Base-by-base conservation (phyloP, 1,140 invertebrate genomes). In the Solen grandis region DNA sequence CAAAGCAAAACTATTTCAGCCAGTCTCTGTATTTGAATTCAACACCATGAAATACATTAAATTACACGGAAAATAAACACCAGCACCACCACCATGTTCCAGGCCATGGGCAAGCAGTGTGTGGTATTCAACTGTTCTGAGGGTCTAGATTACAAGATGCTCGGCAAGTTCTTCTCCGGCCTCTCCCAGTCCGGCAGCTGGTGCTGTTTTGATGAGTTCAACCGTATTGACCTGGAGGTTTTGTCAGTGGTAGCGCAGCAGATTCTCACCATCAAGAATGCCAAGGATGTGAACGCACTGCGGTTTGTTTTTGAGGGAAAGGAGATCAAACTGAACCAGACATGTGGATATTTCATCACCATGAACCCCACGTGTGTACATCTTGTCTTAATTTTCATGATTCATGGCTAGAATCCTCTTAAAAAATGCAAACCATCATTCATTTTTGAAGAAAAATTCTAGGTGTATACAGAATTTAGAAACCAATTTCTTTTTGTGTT, bases 141-240 rank as follows among this genome's bases (percentile, higher is more conserved):
- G 63, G 89, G 89, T 5, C 80, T 90, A 31, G 88, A 90, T 52
- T 90, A 88, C 74, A 89, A 92, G 84, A 92, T 89, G 84, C 76
- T 92, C 46, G 92, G 91, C 33, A 92, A 91, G 82, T 97, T 97
- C 88, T 97, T 97, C 89, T 96, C 96, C 1, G 96, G 96, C 0
- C 88, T 97, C 63, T 96, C 96, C 0, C 96, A 96, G 75, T 96
- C 95, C 5, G 96, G 96, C 8, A 96, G 96, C 10, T 97, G 96
- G 96, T 96, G 96, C 87, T 97, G 96, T 87, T 97, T 97, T 90
- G 96, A 97, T 86, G 96, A 97, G 90, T 97, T 97, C 91, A 97
- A 97, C 91, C 93, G 96, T 8, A 97, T 97, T 52, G 96, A 97
- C 79, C 95, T 97, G 52, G 96, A 97, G 92, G 97, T 97, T 5